Evolutionary conservation across 2,797 vertebrate species (phyloP).

Genomic region (Toxotes lorentzi): DNA sequence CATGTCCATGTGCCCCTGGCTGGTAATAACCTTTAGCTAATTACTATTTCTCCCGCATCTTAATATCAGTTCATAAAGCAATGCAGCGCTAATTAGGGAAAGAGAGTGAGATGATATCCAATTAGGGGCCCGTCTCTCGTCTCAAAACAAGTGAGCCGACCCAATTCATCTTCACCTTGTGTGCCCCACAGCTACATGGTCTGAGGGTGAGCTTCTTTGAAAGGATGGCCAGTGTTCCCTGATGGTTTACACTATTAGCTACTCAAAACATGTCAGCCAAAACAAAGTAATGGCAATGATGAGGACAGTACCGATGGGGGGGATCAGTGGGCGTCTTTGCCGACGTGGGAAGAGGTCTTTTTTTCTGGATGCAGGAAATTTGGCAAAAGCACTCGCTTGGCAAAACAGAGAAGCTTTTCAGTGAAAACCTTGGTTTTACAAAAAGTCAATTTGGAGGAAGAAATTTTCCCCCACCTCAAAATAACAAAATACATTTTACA

Average conservation of each 20-base stretch:
- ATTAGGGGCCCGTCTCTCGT: conserved; percentile 73
- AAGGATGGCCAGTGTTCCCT: conserved; percentile 42
- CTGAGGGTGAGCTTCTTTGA: conserved; percentile 52
- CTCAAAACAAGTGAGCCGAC: conserved; percentile 71
- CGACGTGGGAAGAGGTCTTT: conserved; percentile 2
- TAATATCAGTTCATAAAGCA: conserved; percentile 80
- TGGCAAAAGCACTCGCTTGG: not conserved
- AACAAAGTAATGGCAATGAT: conserved; percentile 52
- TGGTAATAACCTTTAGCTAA: conserved; percentile 81
- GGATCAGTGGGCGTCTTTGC: conserved; percentile 2
- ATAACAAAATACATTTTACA: conserved; percentile 21
- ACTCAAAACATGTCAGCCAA: conserved; percentile 47
- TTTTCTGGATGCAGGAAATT: not conserved
- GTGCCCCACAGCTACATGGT: conserved; percentile 60
- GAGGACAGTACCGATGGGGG: conserved; percentile 18
- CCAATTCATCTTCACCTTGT: conserved; percentile 73
- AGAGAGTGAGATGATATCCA: conserved; percentile 79
- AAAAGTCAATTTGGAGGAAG: conserved; percentile 1
- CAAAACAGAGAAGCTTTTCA: not conserved
- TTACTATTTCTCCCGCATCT: conserved; percentile 79
- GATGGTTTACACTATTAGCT: conserved; percentile 41
- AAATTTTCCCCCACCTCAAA: not conserved
- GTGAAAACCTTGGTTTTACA: conserved; percentile 1
- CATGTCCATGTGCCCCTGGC: conserved; percentile 73
- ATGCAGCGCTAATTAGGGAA: conserved; percentile 76